Evolutionary conservation across 2,113 vertebrate species (phyloP), one percentile per base, ranked within the genome.

Genomic region (Pycnonotus jocosus): DNA sequence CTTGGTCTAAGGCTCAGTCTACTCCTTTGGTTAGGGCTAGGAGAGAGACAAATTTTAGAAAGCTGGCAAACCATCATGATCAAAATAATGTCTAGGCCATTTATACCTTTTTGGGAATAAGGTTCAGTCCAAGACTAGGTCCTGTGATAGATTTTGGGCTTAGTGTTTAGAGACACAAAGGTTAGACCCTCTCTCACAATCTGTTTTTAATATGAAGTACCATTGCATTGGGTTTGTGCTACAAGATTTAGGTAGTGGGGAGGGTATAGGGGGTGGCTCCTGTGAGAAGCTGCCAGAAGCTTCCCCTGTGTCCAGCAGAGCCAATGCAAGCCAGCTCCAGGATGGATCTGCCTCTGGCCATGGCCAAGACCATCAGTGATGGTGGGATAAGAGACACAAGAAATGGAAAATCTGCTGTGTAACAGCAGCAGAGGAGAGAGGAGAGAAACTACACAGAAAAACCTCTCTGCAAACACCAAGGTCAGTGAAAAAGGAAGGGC

Each of bases 381-480:
- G 18, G 10, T 44, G 37, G n/a, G 31, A 22, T 31, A 80, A 48
- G 7, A 42, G 13, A 35, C 8, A 35, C 0, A 42, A 53, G 14
- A 71, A 64, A 42, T 35, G 14, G 35, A 42, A 79, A 50, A 80
- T 54, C 35, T 72, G 14, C 17, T 48, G 25, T 42, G 16, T 40
- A 47, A 40, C 15, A 69, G 13, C 23, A 45, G 38, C 10, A 17
- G 40, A 35, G 65, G 42, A 54, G 24, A 62, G 40, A 70, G 10
- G 16, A 79, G 23, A 17, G 42, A 57, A 56, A 57, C 24, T n/a
- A 33, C 0, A 0, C 1, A 56, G 50, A 22, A 15, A 42, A 65
- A 27, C 9, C 19, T 25, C 21, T 66, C 44, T 42, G 42, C 51
- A 66, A 31, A 22, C 9, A 30, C 25, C 44, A 17, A 48, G 35